Conservation (phyloP, 2,797 vertebrate genomes). For the Syngnathus acus region DNA sequence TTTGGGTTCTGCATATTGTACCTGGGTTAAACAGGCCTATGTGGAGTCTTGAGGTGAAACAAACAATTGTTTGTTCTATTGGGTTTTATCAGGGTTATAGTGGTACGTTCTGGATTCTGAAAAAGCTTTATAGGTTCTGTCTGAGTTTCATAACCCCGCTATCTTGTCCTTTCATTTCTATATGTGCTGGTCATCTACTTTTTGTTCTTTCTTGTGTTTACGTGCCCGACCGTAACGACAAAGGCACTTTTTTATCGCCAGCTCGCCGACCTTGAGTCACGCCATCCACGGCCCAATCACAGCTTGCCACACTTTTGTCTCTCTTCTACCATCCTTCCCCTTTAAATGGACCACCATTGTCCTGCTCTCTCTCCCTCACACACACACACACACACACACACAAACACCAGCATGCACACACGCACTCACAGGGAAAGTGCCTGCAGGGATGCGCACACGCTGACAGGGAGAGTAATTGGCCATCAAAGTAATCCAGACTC, state of each 20-base stretch:
- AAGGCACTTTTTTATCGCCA: not conserved
- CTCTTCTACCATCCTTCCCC: not conserved
- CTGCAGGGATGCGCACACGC: constrained; percentile 39
- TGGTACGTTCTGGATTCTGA: not conserved
- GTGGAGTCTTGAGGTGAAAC: too few relatives aligned
- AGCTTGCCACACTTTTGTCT: not conserved
- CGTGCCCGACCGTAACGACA: not conserved
- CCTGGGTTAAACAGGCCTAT: too few relatives aligned
- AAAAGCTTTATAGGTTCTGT: not conserved
- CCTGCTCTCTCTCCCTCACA: not conserved
- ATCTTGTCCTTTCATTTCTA: not conserved
- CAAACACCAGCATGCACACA: not conserved
- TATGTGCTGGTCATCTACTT: not conserved
- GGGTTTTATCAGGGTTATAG: too few relatives aligned
- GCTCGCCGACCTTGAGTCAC: not conserved
- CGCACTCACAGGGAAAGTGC: constrained; percentile 4
- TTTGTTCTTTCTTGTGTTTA: not conserved
- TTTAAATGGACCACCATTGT: not conserved
- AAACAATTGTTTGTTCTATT: too few relatives aligned
- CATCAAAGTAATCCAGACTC: constrained; percentile 62
- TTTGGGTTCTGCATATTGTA: too few relatives aligned
- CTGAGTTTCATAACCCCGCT: not conserved
- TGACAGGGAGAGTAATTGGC: constrained; percentile 64
- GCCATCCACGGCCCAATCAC: not conserved
- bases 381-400: not conserved